phyloP scores from a whole-genome alignment of 2,888 invertebrate species.

The Drosophila niveifrons region DNA sequence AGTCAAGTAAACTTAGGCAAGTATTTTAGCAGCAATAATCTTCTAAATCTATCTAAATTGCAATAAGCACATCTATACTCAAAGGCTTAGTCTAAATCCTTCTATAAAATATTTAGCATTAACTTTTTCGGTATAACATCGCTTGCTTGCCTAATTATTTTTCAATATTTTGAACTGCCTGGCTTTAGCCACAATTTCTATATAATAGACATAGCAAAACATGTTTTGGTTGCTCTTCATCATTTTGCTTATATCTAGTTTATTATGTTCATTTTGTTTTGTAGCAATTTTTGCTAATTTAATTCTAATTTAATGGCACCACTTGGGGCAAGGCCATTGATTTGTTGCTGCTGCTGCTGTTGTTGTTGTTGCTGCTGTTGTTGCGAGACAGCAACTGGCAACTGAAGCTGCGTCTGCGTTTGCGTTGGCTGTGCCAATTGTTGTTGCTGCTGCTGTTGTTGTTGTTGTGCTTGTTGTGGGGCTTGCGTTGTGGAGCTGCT shows the following conservation, averaged over 20 bases:
- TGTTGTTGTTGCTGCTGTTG: conserved; percentile 32
- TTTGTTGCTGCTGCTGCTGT: conserved; percentile 65
- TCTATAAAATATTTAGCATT: too few relatives aligned
- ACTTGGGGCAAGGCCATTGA: conserved; percentile 75
- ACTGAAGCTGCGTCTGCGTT: conserved; percentile 51
- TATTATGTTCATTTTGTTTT: conserved; percentile 46
- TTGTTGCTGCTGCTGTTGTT: conserved; percentile 84
- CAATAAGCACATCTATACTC: too few relatives aligned
- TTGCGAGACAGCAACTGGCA: conserved; percentile 25
- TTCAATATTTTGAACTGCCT: too few relatives aligned
- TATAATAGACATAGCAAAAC: not conserved
- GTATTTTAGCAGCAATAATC: too few relatives aligned
- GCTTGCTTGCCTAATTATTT: too few relatives aligned
- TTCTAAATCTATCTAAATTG: too few relatives aligned
- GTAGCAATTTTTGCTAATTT: conserved; percentile 54
- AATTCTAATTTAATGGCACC: conserved; percentile 59
- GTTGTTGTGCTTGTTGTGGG: conserved; percentile 85
- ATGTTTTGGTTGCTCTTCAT: conserved; percentile 1
- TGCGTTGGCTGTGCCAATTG: conserved; percentile 25
- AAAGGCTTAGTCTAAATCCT: too few relatives aligned
- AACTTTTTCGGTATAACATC: too few relatives aligned
- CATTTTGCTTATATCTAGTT: conserved; percentile 58
- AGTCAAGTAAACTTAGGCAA: too few relatives aligned
- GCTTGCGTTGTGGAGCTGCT: conserved; percentile 50
- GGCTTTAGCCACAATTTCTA: too few relatives aligned